Percentiles rank a stretch among this genome's conserved stretches.
phyloP scores from a whole-genome alignment of 1,140 invertebrate genomes.

The Pissodes strobi region DNA sequence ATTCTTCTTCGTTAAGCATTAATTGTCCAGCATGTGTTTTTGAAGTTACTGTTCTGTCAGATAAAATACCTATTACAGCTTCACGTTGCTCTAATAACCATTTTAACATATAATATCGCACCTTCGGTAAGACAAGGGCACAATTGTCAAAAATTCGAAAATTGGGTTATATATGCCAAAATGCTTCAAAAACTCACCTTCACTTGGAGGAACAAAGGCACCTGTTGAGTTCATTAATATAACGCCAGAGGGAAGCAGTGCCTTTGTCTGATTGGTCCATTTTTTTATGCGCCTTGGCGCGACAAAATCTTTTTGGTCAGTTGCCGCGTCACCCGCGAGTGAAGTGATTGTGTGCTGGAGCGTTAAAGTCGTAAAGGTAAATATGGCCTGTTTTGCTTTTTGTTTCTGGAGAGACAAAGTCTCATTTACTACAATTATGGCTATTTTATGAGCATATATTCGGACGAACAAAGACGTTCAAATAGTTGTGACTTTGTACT shows the following conservation, averaged over 20 bases:
- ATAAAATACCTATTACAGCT: too few relatives aligned
- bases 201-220: conserved; percentile 3
- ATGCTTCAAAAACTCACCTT: neutral
- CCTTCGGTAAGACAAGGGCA: conserved; percentile 14
- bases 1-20: too few relatives aligned
- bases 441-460: conserved; percentile 8
- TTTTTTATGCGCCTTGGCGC: conserved; percentile 4
- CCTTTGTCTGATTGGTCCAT: conserved; percentile 3
- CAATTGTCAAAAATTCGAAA: conserved; percentile 13
- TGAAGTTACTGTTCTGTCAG: too few relatives aligned
- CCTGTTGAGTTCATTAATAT: too few relatives aligned
- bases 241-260: too few relatives aligned
- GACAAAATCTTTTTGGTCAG: conserved; percentile 6
- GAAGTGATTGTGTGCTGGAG: neutral
- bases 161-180: neutral
- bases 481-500: conserved; percentile 13
- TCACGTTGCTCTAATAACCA: too few relatives aligned
- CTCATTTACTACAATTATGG: conserved; percentile 5
- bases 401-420: conserved; percentile 12
- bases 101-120: too few relatives aligned
- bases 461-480: conserved; percentile 3
- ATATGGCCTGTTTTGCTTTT: neutral
- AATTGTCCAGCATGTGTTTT: too few relatives aligned
- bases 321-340: conserved; percentile 1
- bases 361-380: conserved; percentile 4